Evolutionary conservation across 2,888 invertebrate genomes (phyloP).

Genomic region (Lycia hirtaria): DNA sequence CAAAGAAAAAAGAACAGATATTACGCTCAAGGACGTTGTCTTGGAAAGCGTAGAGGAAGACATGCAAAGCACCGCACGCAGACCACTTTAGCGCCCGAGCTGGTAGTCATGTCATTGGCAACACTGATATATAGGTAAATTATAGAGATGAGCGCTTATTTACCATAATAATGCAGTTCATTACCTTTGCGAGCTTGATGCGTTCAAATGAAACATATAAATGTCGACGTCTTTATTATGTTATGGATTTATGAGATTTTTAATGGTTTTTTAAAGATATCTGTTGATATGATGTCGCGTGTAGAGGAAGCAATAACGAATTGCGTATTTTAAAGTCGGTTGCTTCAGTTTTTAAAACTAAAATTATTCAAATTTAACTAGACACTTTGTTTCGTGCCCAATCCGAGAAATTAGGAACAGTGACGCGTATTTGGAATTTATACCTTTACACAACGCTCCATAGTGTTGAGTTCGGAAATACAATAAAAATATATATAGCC

Average conservation of each 20-base stretch:
- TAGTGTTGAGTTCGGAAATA: too few species aligned
- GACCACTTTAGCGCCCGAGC: slow-evolving; percentile 14
- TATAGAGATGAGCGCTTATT: slow-evolving; percentile 8
- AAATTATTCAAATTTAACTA: too few species aligned
- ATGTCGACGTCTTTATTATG: slow-evolving; percentile 11
- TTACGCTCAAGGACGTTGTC: slow-evolving; percentile 30
- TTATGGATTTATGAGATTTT: not conserved
- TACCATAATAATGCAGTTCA: slow-evolving; percentile 22
- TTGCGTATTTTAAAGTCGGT: too few species aligned
- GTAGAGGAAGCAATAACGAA: too few species aligned
- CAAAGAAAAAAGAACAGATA: not conserved
- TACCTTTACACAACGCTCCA: too few species aligned
- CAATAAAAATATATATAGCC: too few species aligned
- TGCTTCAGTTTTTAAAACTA: too few species aligned
- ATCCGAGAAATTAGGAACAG: too few species aligned
- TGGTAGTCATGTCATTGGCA: slow-evolving; percentile 21
- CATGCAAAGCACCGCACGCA: slow-evolving; percentile 30
- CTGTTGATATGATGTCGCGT: not conserved
- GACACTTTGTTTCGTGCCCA: too few species aligned
- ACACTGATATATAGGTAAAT: slow-evolving; percentile 16
- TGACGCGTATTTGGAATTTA: too few species aligned
- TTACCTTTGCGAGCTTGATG: slow-evolving; percentile 18
- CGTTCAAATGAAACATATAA: slow-evolving; percentile 3
- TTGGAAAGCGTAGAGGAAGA: slow-evolving; percentile 37
- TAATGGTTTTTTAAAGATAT: too few species aligned